phyloP scores from a whole-genome alignment of 2,797 vertebrate genomes.

The Oreonectes daqikongensis region DNA sequence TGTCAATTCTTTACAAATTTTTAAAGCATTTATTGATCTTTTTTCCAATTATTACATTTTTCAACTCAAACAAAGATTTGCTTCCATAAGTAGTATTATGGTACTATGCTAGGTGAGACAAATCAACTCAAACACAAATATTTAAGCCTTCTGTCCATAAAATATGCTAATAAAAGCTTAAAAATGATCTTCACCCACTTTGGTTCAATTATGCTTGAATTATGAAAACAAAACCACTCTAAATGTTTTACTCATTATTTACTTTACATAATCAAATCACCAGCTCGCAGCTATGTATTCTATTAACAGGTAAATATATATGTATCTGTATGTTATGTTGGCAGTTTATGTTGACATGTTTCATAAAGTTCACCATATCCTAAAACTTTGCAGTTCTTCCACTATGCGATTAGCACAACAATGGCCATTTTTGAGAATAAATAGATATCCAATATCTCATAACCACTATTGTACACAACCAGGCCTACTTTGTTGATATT shows the following conservation, averaged over 20 bases:
- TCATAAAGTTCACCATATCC: background rate
- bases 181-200: background rate
- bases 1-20: background rate
- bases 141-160: background rate
- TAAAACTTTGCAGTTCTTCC: too few relatives aligned
- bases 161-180: background rate
- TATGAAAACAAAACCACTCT: background rate
- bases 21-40: background rate
- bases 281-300: background rate
- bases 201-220: background rate
- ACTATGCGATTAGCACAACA: background rate
- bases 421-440: background rate
- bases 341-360: background rate
- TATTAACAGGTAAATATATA: background rate
- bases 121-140: background rate
- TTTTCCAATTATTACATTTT: background rate
- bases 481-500: too few relatives aligned
- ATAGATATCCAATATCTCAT: background rate
- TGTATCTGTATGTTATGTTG: background rate
- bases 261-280: background rate
- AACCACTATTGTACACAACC: background rate
- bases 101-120: background rate
- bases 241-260: background rate
- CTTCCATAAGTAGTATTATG: background rate
- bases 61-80: background rate